Conservation (phyloP, 2,113 vertebrate species). For the Kryptolebias marmoratus region DNA sequence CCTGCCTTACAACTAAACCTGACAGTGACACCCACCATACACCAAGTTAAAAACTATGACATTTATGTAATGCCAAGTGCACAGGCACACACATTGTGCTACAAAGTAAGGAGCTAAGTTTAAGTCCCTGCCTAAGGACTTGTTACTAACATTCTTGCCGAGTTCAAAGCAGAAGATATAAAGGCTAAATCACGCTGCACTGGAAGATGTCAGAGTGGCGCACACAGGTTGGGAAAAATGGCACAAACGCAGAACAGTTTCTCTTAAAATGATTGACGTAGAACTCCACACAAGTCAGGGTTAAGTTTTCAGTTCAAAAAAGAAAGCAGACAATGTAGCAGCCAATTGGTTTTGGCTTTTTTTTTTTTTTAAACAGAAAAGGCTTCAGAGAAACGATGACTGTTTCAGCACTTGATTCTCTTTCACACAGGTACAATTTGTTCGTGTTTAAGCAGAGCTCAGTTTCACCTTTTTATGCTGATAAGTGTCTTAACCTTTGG, state of each 20-base stretch:
- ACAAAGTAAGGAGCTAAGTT: conserved; percentile 5
- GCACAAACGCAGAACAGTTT: conserved; percentile 12
- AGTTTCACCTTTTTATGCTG: conserved; percentile 19
- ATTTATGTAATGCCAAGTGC: conserved; percentile 8
- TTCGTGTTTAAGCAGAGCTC: no score
- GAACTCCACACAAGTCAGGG: conserved; percentile 21
- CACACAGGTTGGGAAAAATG: conserved; percentile 17
- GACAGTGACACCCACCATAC: not conserved
- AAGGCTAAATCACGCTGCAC: conserved; percentile 35
- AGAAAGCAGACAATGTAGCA: conserved; percentile 19
- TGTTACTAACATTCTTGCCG: conserved; percentile 8
- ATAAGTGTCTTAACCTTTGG: conserved; percentile 26
- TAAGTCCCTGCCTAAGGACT: conserved; percentile 20
- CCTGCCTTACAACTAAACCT: conserved; percentile 29
- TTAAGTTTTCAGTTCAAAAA: conserved; percentile 28
- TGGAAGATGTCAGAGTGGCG: conserved; percentile 12
- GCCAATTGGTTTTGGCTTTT: conserved; percentile 23
- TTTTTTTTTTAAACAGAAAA: not conserved
- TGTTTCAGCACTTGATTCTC: conserved; percentile 24
- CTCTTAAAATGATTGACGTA: conserved; percentile 11
- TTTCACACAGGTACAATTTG: not conserved
- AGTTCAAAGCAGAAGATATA: conserved; percentile 31
- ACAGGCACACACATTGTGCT: not conserved
- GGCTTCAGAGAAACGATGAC: conserved; percentile 17
- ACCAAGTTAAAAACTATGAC: conserved; percentile 17